phyloP scores from a whole-genome alignment of 2,797 vertebrate species.

The Muscicapa striata region DNA sequence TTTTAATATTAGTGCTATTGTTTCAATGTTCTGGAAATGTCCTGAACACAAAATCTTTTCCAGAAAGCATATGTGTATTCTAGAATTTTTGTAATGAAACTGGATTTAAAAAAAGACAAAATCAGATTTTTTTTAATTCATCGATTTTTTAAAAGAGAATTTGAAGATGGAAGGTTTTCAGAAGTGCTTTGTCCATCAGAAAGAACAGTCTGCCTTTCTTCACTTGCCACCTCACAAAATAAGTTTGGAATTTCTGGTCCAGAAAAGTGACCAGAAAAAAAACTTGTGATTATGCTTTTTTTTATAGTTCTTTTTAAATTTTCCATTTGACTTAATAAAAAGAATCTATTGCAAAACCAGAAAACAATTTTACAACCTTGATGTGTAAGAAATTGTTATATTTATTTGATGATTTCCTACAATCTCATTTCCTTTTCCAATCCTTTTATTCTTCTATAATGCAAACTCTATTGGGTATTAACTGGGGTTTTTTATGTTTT shows the following conservation, averaged over 20 bases:
- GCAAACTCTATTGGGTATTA: neutral
- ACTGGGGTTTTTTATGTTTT: neutral
- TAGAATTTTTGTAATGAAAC: neutral
- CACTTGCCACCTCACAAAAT: neutral
- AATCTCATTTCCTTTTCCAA: neutral
- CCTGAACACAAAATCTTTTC: neutral
- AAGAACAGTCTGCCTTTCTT: neutral
- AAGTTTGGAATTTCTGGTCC: neutral
- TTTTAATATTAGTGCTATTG: neutral
- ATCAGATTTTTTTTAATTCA: neutral
- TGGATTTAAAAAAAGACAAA: neutral
- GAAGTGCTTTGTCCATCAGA: neutral
- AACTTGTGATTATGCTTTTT: neutral
- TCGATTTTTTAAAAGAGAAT: neutral
- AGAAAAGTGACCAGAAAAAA: neutral
- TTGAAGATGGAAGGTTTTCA: neutral
- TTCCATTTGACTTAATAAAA: neutral
- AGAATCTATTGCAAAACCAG: neutral
- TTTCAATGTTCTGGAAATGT: neutral
- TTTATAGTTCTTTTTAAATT: neutral
- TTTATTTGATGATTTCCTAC: neutral
- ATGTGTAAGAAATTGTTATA: neutral
- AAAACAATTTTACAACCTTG: neutral
- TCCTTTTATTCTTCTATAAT: neutral
- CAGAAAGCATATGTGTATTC: neutral